Evolutionary conservation across 2,797 vertebrate species (phyloP), one percentile per base, ranked within the genome.

Genomic region (Cynodonichthys magdalenae): DNA sequence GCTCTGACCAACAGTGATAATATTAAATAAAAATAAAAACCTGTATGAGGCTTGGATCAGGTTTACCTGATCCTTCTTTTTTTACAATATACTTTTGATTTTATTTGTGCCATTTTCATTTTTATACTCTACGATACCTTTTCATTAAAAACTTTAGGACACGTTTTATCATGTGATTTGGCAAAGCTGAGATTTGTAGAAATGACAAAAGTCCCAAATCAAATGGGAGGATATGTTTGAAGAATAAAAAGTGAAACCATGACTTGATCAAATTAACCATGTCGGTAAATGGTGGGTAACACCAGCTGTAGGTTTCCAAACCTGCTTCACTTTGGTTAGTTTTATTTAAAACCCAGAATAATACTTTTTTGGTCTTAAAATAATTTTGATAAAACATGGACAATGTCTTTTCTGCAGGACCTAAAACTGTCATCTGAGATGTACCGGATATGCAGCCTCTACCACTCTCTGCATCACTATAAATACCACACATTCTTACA

Each of bases 401-500:
- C 1, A 17, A 52, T 49, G 19, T 47, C 5, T 51, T 57, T 24
- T 1, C 59, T 60, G 10, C 51, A 97, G 96, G 95, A 96, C 89
- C 94, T 97, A 85, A 96, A 95, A 81, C 92, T 97, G 66, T 95
- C 96, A 68, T 83, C 93, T 41, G 95, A 97, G 69, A 93, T 94
- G 11, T 96, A 94, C 12, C 90, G 94, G 49, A 93, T 95, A 84
- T 97, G 96, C 89, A 95, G 94, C 39, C 93, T 97, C 27, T 97
- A 96, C 87, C 96, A 97, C 85, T 96, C 95, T 42, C 93, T 97
- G 69, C 96, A 97, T 87, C 96, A 97, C 89, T 97, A 97, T 90
- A 97, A 98, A 79, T 97, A 96, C 89, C 96, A 98, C 90, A 98
- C 95, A 59, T 98, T 98, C 86, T 91, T 98, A 87, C 95, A 95